Conservation (phyloP, 2,113 vertebrate species). For the Morone saxatilis region DNA sequence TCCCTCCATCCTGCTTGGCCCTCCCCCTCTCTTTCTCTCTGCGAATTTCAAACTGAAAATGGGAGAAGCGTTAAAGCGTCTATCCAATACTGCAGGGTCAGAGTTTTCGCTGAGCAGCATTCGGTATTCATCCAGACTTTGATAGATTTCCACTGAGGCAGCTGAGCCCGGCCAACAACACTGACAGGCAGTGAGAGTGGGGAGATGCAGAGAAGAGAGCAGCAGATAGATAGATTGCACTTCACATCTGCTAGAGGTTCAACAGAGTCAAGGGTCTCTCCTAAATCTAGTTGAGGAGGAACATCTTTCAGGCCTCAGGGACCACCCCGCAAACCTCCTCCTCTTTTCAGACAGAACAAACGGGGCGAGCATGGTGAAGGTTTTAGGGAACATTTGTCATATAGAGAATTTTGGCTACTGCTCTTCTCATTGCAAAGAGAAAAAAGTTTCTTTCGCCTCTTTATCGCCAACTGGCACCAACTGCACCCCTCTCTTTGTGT, state of each 20-base stretch:
- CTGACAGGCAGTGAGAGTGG: conserved; percentile 67
- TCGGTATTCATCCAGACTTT: conserved; percentile 71
- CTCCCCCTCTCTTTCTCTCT: conserved; percentile 12
- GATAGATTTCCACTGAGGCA: conserved; percentile 77
- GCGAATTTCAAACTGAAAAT: conserved; percentile 54
- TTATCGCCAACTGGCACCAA: conserved; percentile 70
- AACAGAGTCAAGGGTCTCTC: conserved; percentile 78
- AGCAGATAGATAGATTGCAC: conserved; percentile 77
- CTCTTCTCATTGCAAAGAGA: conserved; percentile 27
- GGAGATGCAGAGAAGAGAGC: conserved; percentile 49
- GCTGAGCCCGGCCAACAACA: conserved; percentile 74
- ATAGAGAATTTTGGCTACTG: conserved; percentile 55
- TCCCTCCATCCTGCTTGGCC: not conserved
- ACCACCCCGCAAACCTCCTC: conserved; percentile 70
- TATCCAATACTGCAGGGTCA: conserved; percentile 68
- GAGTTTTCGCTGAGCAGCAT: conserved; percentile 56
- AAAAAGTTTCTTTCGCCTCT: conserved; percentile 49
- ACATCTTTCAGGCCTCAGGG: conserved; percentile 78
- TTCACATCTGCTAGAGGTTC: conserved; percentile 80
- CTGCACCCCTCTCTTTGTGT: conserved; percentile 60
- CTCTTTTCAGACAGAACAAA: conserved; percentile 69
- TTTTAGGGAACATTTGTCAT: conserved; percentile 68
- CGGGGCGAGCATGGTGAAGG: conserved; percentile 37
- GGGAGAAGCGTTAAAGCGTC: conserved; percentile 44
- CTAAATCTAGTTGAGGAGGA: conserved; percentile 79